Evolutionary conservation across 2,888 invertebrate genomes (phyloP), one percentile per base, ranked within the genome.

Genomic region (Rotaria socialis): DNA sequence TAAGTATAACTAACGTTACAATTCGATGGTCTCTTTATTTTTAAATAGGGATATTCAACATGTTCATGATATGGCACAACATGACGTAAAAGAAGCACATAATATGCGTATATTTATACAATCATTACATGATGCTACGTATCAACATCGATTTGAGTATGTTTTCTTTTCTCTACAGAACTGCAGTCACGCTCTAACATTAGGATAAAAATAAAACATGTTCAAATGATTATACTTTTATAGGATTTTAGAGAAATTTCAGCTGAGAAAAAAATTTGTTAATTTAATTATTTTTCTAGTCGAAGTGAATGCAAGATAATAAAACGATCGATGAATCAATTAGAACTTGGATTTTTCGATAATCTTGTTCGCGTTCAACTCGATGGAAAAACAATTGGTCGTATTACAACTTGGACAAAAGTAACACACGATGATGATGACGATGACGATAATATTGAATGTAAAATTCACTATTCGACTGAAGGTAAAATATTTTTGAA

Each of bases 341-440:
- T 80, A 24, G 80, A 47, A 47, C 47, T 80, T n/a, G 80, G 80
- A n/a, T 80, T 80, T 47, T 80, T 80, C 35, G 47, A 80, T 47
- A 47, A 80, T 80, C 80, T 80, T 47, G 19, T 47, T 24, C 80
- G n/a, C 11, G n/a, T 80, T 47, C 80, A 80, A 80, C 80, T 80
- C 24, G 80, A 47, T 11, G 43, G 80, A 10, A 47, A 43, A n/a
- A n/a, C 24, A n/a, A 80, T 80, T 47, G 80, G 80, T n/a, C 43
- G 47, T 14, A n/a, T 80, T 11, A 14, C 24, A 80, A 80, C 80
- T n/a, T 80, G 80, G 80, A 7, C 80, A 24, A 47, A 43, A 47
- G 14, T 47, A 24, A 24, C 11, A 35, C 35, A 35, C 35, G 35
- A 35, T 4, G 80, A 43, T 47, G 6, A 43, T 4, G 47, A 80